Evolutionary conservation across 2,113 vertebrate genomes (phyloP).

Genomic region (Saccopteryx leptura): DNA sequence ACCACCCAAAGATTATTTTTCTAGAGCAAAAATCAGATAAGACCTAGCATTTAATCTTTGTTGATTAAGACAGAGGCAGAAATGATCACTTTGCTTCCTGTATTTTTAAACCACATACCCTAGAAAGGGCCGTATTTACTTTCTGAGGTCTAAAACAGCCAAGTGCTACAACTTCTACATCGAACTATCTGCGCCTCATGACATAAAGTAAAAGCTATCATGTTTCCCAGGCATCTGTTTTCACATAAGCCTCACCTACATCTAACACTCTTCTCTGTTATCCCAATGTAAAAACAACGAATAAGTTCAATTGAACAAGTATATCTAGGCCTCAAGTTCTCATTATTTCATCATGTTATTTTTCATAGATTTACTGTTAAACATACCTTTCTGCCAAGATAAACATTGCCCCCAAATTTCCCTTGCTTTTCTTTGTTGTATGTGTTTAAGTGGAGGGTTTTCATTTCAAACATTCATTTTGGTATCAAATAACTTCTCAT

Average conservation of each 20-base stretch:
- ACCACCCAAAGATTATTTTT: neutral
- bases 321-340: constrained; percentile 21
- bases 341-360: constrained; percentile 47
- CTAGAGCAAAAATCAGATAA: constrained; percentile 29
- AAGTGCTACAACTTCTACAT: constrained; percentile 65
- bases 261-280: constrained; percentile 52
- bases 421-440: constrained; percentile 30
- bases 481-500: constrained; percentile 60
- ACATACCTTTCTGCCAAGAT: neutral
- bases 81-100: constrained; percentile 47
- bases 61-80: constrained; percentile 16
- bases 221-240: constrained; percentile 59
- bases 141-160: constrained; percentile 61
- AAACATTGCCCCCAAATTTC: neutral
- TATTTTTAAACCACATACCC: constrained; percentile 33
- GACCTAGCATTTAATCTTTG: neutral
- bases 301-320: neutral
- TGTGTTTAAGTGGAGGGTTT: constrained; percentile 58
- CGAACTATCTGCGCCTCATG: constrained; percentile 54
- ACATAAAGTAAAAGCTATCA: constrained; percentile 48
- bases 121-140: constrained; percentile 66
- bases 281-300: neutral
- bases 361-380: constrained; percentile 25
- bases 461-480: constrained; percentile 69
- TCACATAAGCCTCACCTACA: constrained; percentile 25